Percentiles rank a stretch among this genome's conserved stretches.
phyloP scores from a whole-genome alignment of 2,888 invertebrate genomes.

The Oligia fasciuncula region DNA sequence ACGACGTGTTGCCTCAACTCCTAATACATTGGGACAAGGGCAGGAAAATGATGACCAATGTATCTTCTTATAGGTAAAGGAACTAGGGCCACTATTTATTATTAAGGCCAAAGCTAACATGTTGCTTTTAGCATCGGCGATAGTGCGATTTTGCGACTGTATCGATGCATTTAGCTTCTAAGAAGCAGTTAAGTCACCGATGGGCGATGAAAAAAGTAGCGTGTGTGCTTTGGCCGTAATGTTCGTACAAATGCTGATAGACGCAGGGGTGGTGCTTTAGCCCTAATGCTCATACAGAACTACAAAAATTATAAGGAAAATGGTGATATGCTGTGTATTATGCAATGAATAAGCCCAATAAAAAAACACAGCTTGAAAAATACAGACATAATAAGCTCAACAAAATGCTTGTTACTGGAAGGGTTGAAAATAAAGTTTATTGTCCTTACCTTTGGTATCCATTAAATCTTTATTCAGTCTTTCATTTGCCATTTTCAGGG shows the following conservation, averaged over 20 bases:
- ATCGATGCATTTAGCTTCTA: too few relatives aligned
- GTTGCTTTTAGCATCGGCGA: too few relatives aligned
- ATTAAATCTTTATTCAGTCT: constrained; percentile 93
- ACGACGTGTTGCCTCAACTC: background rate
- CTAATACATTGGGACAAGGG: background rate
- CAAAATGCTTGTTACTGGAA: background rate
- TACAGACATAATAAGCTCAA: background rate
- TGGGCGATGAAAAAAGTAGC: too few relatives aligned
- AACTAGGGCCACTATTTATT: background rate
- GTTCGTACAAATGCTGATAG: too few relatives aligned
- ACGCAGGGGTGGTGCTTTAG: too few relatives aligned
- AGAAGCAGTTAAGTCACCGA: too few relatives aligned
- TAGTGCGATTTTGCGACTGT: too few relatives aligned
- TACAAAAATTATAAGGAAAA: background rate
- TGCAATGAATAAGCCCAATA: background rate
- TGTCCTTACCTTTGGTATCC: constrained; percentile 91
- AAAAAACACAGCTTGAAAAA: background rate
- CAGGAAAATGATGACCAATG: background rate
- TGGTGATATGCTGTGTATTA: background rate
- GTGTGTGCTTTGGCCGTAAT: too few relatives aligned
- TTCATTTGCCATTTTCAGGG: constrained; percentile 93
- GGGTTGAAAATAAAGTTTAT: background rate
- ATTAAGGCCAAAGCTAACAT: too few relatives aligned
- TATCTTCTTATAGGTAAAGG: background rate
- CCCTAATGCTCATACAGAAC: too few relatives aligned